These are phyloP conservation scores for Drosophila ezoana DNA, from an alignment of 2,888 invertebrate genomes.

Conservation along the genomic window DNA sequence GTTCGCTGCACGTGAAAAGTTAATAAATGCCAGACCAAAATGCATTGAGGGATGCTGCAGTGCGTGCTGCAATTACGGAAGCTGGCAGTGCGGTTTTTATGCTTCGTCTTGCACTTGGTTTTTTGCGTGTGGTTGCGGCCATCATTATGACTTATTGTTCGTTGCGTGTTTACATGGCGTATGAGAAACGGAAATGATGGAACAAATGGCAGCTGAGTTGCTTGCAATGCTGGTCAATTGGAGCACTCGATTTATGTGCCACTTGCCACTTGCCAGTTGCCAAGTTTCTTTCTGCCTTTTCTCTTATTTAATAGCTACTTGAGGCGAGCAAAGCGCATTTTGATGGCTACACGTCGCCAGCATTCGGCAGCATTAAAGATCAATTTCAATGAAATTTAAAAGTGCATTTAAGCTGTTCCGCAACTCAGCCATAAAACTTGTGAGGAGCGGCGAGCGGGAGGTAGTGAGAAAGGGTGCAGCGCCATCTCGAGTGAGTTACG, in stretches of 20 bases:
- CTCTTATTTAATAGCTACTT: slow-evolving; percentile 60
- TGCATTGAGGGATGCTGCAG: slow-evolving; percentile 63
- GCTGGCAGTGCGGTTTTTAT: slow-evolving; percentile 22
- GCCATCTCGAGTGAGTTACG: slow-evolving; percentile 14
- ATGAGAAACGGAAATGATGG: slow-evolving; percentile 63
- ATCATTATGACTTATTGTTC: slow-evolving; percentile 75
- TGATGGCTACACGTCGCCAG: slow-evolving; percentile 65
- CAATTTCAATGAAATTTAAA: slow-evolving; percentile 73
- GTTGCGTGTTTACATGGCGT: slow-evolving; percentile 67
- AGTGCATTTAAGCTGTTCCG: slow-evolving; percentile 63
- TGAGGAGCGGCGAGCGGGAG: slow-evolving; percentile 21
- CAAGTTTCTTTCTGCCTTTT: slow-evolving; percentile 28
- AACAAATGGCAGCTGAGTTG: slow-evolving; percentile 21
- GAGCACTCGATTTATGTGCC: slow-evolving; percentile 65
- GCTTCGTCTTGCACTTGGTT: not conserved
- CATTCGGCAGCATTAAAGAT: slow-evolving; percentile 63
- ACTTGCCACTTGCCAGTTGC: slow-evolving; percentile 36
- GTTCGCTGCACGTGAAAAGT: slow-evolving; percentile 71
- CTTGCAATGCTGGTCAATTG: slow-evolving; percentile 31
- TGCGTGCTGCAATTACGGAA: slow-evolving; percentile 70
- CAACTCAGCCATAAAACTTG: slow-evolving; percentile 57
- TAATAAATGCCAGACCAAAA: slow-evolving; percentile 72
- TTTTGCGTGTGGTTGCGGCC: slow-evolving; percentile 35
- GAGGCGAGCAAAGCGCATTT: slow-evolving; percentile 54
- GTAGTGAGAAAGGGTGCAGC: not conserved